Base-by-base conservation (phyloP, 1,140 invertebrate genomes). In the Drosophila sechellia region DNA sequence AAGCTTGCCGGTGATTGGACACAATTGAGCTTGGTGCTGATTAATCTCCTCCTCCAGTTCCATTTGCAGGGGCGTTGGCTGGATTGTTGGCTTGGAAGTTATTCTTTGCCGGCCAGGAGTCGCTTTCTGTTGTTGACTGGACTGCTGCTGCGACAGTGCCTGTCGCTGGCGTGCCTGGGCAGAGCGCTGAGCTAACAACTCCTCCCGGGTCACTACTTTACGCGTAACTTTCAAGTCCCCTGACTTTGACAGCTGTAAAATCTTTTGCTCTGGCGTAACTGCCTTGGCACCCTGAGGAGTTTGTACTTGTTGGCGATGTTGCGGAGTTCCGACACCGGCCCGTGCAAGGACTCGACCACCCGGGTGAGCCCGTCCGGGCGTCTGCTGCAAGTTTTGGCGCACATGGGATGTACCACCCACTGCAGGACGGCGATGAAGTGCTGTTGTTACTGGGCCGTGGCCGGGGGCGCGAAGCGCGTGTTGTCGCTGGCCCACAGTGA, bases 181-280 rank as follows among this genome's bases (percentile, higher is more conserved):
- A 20, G 58, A 37, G 8, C 87, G 78, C 43, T 87, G 87, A 4
- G 81, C 78, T 0, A 87, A 42, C 13, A 79, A 27, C 63, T 90
- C 90, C 25, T 87, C 91, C 1, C 90, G 80, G 5, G 91, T 90
- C 49, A 91, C 91, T 20, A 92, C 79, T 35, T 92, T 92, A n/a
- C 90, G 83, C 6, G 91, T 92, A 0, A 92, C 90, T 60, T 92
- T 92, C 22, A 92, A 61, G 59, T 92, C 91, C 1, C 91, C 91
- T 5, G 90, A 91, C 45, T 92, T 91, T 0, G 91, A 92, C 8
- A 92, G 49, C 37, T 92, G 85, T 15, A 92, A 50, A 13, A 92
- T 92, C 75, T 92, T 92, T 46, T 92, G 85, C 46, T 92, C 91
- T 1, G 89, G 89, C 27, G 91, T 91, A 2, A 92, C 84, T 20